These are phyloP conservation scores for Myocastor coypus DNA, from an alignment of 2,113 vertebrate genomes.

Conservation along the genomic window DNA sequence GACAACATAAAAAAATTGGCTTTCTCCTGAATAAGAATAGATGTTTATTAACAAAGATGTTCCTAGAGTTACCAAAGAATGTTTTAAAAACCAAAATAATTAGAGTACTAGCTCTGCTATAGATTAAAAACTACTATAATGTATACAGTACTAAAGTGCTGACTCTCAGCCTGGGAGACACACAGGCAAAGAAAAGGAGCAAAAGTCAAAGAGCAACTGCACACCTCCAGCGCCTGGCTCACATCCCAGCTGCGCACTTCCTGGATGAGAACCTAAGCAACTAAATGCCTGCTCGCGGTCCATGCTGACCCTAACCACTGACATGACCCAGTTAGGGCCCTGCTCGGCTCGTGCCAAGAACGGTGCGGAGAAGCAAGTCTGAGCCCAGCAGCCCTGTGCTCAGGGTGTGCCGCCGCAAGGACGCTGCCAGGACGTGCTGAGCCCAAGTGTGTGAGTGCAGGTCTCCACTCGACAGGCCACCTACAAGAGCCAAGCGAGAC, in stretches of 20 bases:
- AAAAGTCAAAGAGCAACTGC: conserved; percentile 43
- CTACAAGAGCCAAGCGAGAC: background rate
- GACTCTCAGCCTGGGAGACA: background rate
- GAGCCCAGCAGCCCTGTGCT: background rate
- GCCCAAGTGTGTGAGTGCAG: background rate
- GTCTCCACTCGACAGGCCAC: background rate
- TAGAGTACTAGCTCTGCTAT: background rate
- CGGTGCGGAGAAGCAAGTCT: background rate
- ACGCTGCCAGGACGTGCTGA: background rate
- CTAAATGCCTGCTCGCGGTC: background rate
- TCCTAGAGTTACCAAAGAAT: conserved; percentile 14
- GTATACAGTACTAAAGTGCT: conserved; percentile 10
- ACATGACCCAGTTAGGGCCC: too few species aligned
- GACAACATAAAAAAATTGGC: conserved; percentile 23
- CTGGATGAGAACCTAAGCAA: background rate
- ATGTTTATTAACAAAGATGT: conserved; percentile 6
- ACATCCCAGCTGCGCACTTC: background rate
- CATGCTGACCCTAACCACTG: background rate
- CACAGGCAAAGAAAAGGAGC: background rate
- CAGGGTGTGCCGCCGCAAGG: background rate
- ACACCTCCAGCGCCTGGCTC: background rate
- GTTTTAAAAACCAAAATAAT: conserved; percentile 46
- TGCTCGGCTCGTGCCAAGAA: background rate
- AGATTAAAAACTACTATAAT: background rate
- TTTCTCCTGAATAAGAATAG: background rate